A percentile compares a stretch with the other conserved stretches of the same genome.
phyloP scores from a whole-genome alignment of 2,888 invertebrate species.

The Drosophila atroscutellata region DNA sequence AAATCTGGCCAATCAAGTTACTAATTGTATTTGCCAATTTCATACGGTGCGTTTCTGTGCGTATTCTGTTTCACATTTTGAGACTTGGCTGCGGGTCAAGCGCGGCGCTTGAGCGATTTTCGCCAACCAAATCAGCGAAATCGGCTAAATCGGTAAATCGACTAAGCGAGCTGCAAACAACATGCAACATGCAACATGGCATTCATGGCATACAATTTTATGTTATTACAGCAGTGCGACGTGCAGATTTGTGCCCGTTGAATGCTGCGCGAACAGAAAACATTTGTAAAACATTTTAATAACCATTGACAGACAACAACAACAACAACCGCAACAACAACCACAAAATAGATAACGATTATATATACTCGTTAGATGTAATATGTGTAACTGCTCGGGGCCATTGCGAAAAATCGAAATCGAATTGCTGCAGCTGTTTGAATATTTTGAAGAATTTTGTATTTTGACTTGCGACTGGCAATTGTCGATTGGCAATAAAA shows the following conservation, averaged over 20 bases:
- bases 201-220: slow-evolving; percentile 61
- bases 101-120: slow-evolving; percentile 68
- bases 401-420: slow-evolving; percentile 37
- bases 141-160: slow-evolving; percentile 34
- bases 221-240: slow-evolving; percentile 52
- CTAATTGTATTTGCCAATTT: slow-evolving; percentile 75
- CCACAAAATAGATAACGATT: slow-evolving; percentile 35
- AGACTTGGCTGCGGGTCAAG: slow-evolving; percentile 61
- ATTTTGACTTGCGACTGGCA: slow-evolving; percentile 9
- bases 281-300: slow-evolving; percentile 81
- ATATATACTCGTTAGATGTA: slow-evolving; percentile 10
- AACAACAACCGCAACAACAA: slow-evolving; percentile 6
- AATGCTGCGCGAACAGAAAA: slow-evolving; percentile 64
- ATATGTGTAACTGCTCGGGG: slow-evolving; percentile 29
- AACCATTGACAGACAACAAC: slow-evolving; percentile 69
- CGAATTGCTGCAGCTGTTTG: slow-evolving; percentile 50
- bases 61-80: slow-evolving; percentile 20
- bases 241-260: slow-evolving; percentile 46
- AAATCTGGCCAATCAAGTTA: slow-evolving; percentile 55
- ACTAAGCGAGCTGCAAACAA: slow-evolving; percentile 9
- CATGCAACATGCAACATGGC: slow-evolving; percentile 41
- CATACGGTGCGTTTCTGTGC: slow-evolving; percentile 31
- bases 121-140: slow-evolving; percentile 36
- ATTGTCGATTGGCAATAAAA: slow-evolving; percentile 4
- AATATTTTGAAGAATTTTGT: slow-evolving; percentile 32